Conservation (phyloP, 2,888 invertebrate genomes). For the Drosophila sordidula region DNA sequence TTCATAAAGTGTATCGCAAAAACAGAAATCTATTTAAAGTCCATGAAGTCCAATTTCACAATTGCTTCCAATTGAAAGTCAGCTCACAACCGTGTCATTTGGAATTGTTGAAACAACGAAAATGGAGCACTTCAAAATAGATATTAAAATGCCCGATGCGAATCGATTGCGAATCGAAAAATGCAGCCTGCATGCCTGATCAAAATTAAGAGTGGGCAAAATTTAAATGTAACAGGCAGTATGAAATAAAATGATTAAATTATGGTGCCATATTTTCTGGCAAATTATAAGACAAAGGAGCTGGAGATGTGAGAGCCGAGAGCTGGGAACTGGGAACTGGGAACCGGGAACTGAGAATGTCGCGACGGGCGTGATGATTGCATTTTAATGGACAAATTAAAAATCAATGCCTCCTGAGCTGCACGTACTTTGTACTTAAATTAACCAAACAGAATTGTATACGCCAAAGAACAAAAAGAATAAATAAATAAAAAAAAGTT, state of each 20-base stretch:
- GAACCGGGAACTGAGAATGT: conserved; percentile 27
- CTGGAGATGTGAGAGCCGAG: conserved; percentile 10
- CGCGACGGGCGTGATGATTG: conserved; percentile 77
- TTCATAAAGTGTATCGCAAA: background rate
- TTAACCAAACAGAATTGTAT: conserved; percentile 62
- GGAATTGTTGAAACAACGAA: conserved; percentile 50
- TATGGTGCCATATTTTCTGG: conserved; percentile 63
- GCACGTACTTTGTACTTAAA: conserved; percentile 78
- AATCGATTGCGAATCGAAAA: conserved; percentile 51
- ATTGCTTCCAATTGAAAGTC: conserved; percentile 42
- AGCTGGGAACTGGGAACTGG: conserved; percentile 17
- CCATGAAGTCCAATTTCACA: conserved; percentile 20
- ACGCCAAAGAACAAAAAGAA: conserved; percentile 19
- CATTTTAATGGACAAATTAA: conserved; percentile 84
- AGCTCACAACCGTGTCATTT: conserved; percentile 56
- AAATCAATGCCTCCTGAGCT: conserved; percentile 75
- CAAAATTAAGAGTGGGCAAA: conserved; percentile 48
- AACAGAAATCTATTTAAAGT: background rate
- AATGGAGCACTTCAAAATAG: conserved; percentile 63
- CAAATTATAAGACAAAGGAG: conserved; percentile 46
- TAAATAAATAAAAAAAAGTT: conserved; percentile 13
- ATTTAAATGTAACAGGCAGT: conserved; percentile 51
- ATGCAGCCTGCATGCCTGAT: conserved; percentile 68
- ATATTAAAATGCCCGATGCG: conserved; percentile 58
- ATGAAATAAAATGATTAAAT: conserved; percentile 56